Evolutionary conservation across 2,888 invertebrate genomes (phyloP).

Genomic region (Cyclophora punctaria): DNA sequence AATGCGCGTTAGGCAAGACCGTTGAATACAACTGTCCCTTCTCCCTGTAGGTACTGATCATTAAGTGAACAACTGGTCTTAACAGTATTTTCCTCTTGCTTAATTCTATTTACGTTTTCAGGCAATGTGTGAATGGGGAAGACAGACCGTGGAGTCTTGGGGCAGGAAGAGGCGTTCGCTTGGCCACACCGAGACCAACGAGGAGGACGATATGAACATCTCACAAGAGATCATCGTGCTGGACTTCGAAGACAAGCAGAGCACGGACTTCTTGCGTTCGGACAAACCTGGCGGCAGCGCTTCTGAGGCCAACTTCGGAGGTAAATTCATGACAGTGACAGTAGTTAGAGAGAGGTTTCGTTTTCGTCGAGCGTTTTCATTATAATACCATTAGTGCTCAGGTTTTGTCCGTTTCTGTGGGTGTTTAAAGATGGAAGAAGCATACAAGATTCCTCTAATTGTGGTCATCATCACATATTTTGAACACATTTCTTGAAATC

Average conservation of each 20-base stretch:
- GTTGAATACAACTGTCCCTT: too few relatives aligned
- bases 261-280: constrained; percentile 83
- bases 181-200: constrained; percentile 74
- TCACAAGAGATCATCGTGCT: constrained; percentile 95
- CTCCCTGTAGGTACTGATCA: not conserved
- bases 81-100: constrained; percentile 18
- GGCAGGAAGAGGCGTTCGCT: constrained; percentile 90
- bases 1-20: too few relatives aligned
- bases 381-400: too few relatives aligned
- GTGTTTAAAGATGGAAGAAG: too few relatives aligned
- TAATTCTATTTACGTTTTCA: constrained; percentile 44
- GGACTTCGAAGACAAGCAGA: constrained; percentile 91
- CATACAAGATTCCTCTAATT: too few relatives aligned
- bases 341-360: too few relatives aligned
- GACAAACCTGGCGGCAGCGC: constrained; percentile 80
- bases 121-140: constrained; percentile 94
- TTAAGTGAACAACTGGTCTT: constrained; percentile 4
- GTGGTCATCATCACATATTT: too few relatives aligned
- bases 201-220: constrained; percentile 91
- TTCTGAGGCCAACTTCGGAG: constrained; percentile 81
- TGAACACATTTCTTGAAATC: too few relatives aligned
- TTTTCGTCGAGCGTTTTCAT: too few relatives aligned
- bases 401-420: too few relatives aligned
- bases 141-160: constrained; percentile 92
- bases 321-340: constrained; percentile 39